Conservation (phyloP, 2,797 vertebrate species). For the Gymnodraco acuticeps region DNA sequence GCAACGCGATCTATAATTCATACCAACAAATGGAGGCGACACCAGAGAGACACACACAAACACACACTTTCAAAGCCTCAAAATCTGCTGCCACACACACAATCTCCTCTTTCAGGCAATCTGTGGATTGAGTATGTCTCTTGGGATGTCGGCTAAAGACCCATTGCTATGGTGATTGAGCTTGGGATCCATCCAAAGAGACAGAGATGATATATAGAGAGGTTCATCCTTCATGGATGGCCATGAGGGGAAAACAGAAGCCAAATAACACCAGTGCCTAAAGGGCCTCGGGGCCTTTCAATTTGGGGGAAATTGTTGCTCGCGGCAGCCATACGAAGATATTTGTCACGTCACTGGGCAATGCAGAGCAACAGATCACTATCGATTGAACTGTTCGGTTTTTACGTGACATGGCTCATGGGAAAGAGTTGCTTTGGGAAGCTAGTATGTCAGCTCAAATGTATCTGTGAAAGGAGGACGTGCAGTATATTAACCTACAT, state of each 20-base stretch:
- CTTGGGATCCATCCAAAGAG: constrained; percentile 72
- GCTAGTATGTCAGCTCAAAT: constrained; percentile 19
- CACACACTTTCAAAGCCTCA: constrained; percentile 54
- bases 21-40: constrained; percentile 74
- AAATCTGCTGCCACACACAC: constrained; percentile 41
- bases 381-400: constrained; percentile 56
- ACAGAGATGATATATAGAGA: constrained; percentile 80
- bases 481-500: constrained; percentile 34
- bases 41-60: constrained; percentile 42
- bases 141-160: constrained; percentile 72
- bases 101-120: constrained; percentile 67
- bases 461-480: constrained; percentile 8
- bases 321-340: constrained; percentile 52
- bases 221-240: constrained; percentile 75
- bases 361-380: constrained; percentile 67
- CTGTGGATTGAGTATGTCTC: constrained; percentile 69
- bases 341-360: constrained; percentile 73
- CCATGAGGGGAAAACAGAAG: constrained; percentile 74
- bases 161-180: constrained; percentile 82
- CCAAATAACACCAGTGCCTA: constrained; percentile 75
- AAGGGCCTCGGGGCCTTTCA: constrained; percentile 77
- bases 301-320: constrained; percentile 80
- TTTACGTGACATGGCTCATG: constrained; percentile 50
- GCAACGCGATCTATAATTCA: constrained; percentile 79
- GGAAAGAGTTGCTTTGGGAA: constrained; percentile 39